Base-by-base conservation (phyloP, 2,888 invertebrate species). In the Ferrisia virgata region DNA sequence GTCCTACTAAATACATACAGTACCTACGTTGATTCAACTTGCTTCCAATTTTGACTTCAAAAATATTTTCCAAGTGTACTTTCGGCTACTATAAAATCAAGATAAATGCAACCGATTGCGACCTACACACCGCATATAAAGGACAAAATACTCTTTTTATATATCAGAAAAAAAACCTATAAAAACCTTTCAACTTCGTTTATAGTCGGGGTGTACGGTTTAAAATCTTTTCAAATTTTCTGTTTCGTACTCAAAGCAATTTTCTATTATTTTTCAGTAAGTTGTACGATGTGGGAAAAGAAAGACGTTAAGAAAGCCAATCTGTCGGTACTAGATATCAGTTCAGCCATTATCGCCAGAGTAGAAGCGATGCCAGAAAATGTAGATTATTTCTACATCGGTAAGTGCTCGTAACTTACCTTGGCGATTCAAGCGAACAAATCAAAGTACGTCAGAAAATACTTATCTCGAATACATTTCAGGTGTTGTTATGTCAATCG, bases 281-380 rank as follows among this genome's bases (percentile, higher is more conserved):
- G 96, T 87, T 98, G 98, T 88, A 96, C 96, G 80, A 94, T 98
- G 89, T 98, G 98, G 97, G 96, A 97, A 88, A 92, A 93, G 39
- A 92, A 94, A 8, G 96, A 97, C 86, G 93, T 95, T 31, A 95
- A 97, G 87, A 97, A 98, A 88, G 95, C 96, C 0, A 96, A 98
- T 89, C 91, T 98, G 86, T 96, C 97, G 0, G 96, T 97, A 2
- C 91, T 98, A 85, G 98, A 98, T 89, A 97, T 98, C 87, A 96
- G 96, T 88, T 96, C 96, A 87, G 94, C 94, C 86, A 97, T 98
- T 87, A 97, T 98, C 86, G 94, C 95, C 86, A 93, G 95, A 86
- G 97, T 97, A 2, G 97, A 97, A 85, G 91, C 92, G 25, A 93
- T 94, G 90, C 93, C 93, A 0, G 94, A 95, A 88, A 92, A 92